phyloP scores from a whole-genome alignment of 2,888 invertebrate genomes.

The Epinotia demarniana region DNA sequence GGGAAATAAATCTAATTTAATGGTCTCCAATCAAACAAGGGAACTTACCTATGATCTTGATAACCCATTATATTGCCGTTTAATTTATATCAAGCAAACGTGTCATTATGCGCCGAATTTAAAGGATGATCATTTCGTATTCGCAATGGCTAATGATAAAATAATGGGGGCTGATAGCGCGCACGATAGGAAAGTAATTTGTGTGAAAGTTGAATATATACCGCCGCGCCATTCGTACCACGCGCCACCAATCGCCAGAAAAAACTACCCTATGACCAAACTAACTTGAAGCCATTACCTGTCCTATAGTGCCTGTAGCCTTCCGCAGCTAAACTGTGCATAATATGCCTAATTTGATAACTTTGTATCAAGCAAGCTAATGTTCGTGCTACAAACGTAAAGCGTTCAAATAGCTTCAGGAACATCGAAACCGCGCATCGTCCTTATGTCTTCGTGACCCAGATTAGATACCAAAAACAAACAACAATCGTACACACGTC shows the following conservation, averaged over 20 bases:
- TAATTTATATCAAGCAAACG: constrained; percentile 46
- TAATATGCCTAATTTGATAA: constrained; percentile 58
- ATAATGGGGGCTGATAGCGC: constrained; percentile 80
- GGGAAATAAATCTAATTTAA: not conserved
- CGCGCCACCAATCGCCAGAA: constrained; percentile 72
- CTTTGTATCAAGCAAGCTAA: constrained; percentile 29
- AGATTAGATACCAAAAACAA: constrained; percentile 60
- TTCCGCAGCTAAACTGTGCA: constrained; percentile 61
- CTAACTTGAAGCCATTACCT: constrained; percentile 64
- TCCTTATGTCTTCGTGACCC: constrained; percentile 58
- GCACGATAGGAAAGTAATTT: constrained; percentile 84
- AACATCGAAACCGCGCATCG: constrained; percentile 5
- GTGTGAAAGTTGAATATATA: constrained; percentile 77
- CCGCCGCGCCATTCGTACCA: constrained; percentile 72
- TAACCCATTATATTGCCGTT: constrained; percentile 35
- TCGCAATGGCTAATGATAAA: constrained; percentile 80
- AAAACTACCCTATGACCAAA: constrained; percentile 78
- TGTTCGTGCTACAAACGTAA: constrained; percentile 13
- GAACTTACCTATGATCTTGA: not conserved
- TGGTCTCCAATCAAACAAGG: constrained; percentile 24
- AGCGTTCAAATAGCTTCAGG: constrained; percentile 3
- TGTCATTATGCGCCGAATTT: constrained; percentile 65
- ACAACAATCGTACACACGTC: constrained; percentile 57
- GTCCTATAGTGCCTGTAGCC: constrained; percentile 54
- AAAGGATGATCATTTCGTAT: constrained; percentile 67